A percentile compares a stretch with the other conserved stretches of the same genome.
Conservation (phyloP, 2,888 invertebrate genomes). For the Pandemis cinnamomeana region DNA sequence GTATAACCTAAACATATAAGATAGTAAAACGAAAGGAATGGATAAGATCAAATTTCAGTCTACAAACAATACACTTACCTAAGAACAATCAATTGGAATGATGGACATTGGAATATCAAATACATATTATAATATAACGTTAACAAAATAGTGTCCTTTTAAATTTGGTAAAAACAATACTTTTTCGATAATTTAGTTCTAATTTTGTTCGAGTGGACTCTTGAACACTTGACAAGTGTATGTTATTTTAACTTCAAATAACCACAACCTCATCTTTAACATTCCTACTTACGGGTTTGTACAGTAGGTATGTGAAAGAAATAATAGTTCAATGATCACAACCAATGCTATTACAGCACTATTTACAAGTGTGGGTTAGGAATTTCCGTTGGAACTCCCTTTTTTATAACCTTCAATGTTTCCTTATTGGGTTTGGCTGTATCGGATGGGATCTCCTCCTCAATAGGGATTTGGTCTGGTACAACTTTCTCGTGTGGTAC, state of each 20-base stretch:
- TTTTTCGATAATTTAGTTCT: slow-evolving; percentile 3
- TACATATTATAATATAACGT: slow-evolving; percentile 11
- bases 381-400: slow-evolving; percentile 81
- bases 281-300: slow-evolving; percentile 1
- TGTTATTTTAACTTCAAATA: slow-evolving; percentile 28
- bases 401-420: slow-evolving; percentile 85
- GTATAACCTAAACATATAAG: slow-evolving; percentile 7
- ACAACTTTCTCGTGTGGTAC: slow-evolving; percentile 45
- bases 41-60: slow-evolving; percentile 32
- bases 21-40: slow-evolving; percentile 27
- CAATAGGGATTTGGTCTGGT: slow-evolving; percentile 76
- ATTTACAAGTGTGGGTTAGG: slow-evolving; percentile 67
- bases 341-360: slow-evolving; percentile 46
- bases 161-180: slow-evolving; percentile 6
- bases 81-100: slow-evolving; percentile 33
- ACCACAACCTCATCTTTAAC: slow-evolving; percentile 23
- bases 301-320: slow-evolving; percentile 12
- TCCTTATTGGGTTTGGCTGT: slow-evolving; percentile 80
- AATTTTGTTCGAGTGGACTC: slow-evolving; percentile 22
- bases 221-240: not conserved
- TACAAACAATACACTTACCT: slow-evolving; percentile 32
- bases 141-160: slow-evolving; percentile 10
- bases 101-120: slow-evolving; percentile 1
- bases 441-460: slow-evolving; percentile 82
- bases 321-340: slow-evolving; percentile 29